Percentiles rank a stretch among this genome's conserved stretches.
These are phyloP conservation scores for Psittacula derbiana DNA, from an alignment of 2,797 vertebrate species.

Conservation along the genomic window DNA sequence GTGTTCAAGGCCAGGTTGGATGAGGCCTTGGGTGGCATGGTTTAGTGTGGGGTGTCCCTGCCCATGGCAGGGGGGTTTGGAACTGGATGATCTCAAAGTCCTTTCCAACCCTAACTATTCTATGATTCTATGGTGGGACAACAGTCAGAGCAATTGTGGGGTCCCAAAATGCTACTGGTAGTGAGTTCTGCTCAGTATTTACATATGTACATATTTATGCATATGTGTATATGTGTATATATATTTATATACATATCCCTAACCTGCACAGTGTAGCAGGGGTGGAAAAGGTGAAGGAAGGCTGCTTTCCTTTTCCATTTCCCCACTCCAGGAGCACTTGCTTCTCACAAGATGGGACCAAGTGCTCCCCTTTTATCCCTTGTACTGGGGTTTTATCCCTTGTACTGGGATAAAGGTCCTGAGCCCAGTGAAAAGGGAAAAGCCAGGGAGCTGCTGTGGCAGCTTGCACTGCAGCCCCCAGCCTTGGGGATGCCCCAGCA, in stretches of 20 bases:
- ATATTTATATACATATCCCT: not conserved
- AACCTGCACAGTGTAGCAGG: not conserved
- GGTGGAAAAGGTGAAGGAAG: not conserved
- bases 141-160: not conserved
- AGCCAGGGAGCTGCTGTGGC: accelerated
- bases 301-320: not conserved
- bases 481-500: not conserved
- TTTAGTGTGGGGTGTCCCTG: too few species aligned
- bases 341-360: not conserved
- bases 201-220: not conserved
- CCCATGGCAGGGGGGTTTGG: too few species aligned
- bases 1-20: too few species aligned
- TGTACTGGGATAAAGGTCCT: not conserved
- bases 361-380: not conserved
- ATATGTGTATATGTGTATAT: not conserved
- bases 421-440: not conserved
- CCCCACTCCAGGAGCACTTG: not conserved
- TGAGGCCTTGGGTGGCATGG: too few species aligned
- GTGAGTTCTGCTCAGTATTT: not conserved
- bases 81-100: too few species aligned
- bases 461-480: not conserved
- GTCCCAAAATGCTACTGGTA: not conserved
- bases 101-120: too few species aligned
- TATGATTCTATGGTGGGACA: too few species aligned
- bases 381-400: not conserved